Evolutionary conservation across 2,113 vertebrate genomes (phyloP), one percentile per base, ranked within the genome.

Genomic region (Pseudonaja textilis): DNA sequence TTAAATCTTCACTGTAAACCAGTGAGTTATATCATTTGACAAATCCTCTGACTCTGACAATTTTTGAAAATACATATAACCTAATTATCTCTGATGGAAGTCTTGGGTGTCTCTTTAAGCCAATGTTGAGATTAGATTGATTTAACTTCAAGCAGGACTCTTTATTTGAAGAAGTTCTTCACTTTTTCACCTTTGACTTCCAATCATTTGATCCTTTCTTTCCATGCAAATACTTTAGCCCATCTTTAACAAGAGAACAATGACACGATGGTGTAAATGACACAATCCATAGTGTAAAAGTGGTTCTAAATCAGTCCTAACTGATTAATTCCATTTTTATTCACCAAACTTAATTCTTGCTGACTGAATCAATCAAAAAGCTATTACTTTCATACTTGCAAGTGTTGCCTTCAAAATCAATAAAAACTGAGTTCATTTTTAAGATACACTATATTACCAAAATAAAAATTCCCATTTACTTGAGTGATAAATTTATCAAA

Each of bases 351-450:
- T 97, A 96, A 98, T 96, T 96, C 97, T 97, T 98, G 96, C 95
- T 95, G 97, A 97, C 97, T 97, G 95, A 98, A 98, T 98, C 97
- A 98, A 98, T 98, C 97, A 97, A 97, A 98, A 98, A 98, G 96
- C 97, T 98, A 98, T 98, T 98, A 98, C 97, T 96, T 98, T 97
- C 96, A 96, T 97, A 96, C 96, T 97, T 97, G 97, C 95, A 98
- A 97, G 96, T 97, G 97, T 97, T 97, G 95, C 96, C 97, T 98
- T 97, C 96, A 96, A 97, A 98, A 98, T 98, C 98, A 97, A 98
- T 98, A 97, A 97, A 97, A 97, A 96, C 95, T 96, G 95, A 96
- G 96, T 95, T 97, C 95, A 97, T 98, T 98, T 97, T 98, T 97
- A 98, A 98, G 97, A 97, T 96, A 94, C 93, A 96, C 96, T 97